phyloP scores from a whole-genome alignment of 2,797 vertebrate species.

The Labroides dimidiatus region DNA sequence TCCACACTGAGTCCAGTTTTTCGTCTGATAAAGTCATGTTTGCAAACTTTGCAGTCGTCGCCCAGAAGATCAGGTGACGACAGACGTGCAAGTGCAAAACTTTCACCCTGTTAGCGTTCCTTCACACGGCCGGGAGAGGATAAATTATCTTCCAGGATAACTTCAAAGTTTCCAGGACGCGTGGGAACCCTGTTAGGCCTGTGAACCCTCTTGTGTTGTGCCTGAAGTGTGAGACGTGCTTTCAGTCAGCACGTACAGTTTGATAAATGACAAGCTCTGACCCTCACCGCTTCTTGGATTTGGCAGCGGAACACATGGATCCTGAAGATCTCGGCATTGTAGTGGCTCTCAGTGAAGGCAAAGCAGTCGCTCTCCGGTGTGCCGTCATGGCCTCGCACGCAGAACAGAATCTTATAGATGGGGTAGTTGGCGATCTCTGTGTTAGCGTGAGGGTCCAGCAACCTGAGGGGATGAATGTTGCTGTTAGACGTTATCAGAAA shows the following conservation, averaged over 20 bases:
- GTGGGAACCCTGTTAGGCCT: no score
- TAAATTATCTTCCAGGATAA: no score
- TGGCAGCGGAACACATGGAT: conserved; percentile 99
- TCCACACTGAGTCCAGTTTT: no score
- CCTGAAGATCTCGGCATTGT: conserved; percentile 97
- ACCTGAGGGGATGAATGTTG: conserved; percentile 77
- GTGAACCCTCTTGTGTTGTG: no score
- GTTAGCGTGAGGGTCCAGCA: conserved; percentile 94
- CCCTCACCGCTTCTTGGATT: conserved; percentile 98
- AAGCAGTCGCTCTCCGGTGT: conserved; percentile 98
- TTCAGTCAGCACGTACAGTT: background rate
- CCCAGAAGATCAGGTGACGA: no score
- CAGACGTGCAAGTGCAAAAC: no score
- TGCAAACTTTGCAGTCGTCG: no score
- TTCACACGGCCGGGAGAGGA: no score
- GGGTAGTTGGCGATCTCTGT: conserved; percentile 98
- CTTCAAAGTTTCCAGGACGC: no score
- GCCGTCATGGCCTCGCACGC: conserved; percentile 96
- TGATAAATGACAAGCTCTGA: background rate
- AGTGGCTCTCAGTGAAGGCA: conserved; percentile 99
- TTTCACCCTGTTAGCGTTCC: no score
- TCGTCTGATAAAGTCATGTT: no score
- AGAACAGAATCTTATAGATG: conserved; percentile 99
- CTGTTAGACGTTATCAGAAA: background rate
- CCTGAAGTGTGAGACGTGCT: background rate